Evolutionary conservation across 2,113 vertebrate genomes (phyloP).

Genomic region (Spermophilus dauricus): DNA sequence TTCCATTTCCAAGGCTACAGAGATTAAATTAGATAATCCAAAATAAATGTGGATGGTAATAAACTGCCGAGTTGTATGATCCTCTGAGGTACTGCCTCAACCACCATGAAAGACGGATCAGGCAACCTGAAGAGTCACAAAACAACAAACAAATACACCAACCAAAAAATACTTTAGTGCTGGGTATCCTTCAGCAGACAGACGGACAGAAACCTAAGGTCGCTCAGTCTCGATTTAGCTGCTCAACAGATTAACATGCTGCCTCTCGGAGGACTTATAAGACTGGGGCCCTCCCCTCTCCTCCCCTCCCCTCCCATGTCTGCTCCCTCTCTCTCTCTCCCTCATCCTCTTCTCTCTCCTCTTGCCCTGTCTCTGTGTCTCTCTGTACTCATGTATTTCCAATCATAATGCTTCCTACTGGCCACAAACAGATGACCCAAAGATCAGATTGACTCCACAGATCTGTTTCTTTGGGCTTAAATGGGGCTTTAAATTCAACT

Average conservation of each 20-base stretch:
- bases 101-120: neutral
- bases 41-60: constrained; percentile 42
- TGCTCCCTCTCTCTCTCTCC: too few relatives aligned
- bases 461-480: neutral
- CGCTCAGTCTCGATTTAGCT: neutral
- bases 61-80: neutral
- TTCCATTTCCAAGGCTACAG: constrained; percentile 66
- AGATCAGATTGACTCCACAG: neutral
- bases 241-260: neutral
- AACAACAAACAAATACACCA: neutral
- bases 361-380: neutral
- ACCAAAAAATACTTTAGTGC: neutral
- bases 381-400: neutral
- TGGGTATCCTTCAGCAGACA: neutral
- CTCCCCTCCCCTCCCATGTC: too few relatives aligned
- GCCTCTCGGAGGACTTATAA: neutral
- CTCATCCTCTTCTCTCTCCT: neutral
- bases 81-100: constrained; percentile 35
- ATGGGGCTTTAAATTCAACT: neutral
- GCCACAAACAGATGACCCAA: neutral
- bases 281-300: too few relatives aligned
- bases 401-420: neutral
- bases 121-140: neutral
- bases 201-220: neutral
- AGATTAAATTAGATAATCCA: constrained; percentile 74